Base-by-base conservation (phyloP, 2,113 vertebrate species). In the Actenoides hombroni region DNA sequence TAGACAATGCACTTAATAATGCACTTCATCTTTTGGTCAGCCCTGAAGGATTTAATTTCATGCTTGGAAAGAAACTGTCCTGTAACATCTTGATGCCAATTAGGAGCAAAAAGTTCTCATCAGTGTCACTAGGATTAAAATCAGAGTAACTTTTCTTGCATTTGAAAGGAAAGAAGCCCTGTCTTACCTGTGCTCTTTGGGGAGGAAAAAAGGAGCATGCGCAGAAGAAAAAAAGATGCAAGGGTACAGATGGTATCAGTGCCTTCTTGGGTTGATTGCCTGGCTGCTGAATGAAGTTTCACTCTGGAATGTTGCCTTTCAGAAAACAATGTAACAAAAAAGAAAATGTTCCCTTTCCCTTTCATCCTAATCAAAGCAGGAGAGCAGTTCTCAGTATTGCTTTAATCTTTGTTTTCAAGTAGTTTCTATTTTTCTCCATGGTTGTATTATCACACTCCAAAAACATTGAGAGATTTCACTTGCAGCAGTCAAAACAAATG, bases 281-380 rank as follows among this genome's bases (percentile, higher is more conserved):
- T 1, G 40, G 59, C 71, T 89, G 51, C 33, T 9, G 59, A 51
- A 73, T 26, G 67, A 26, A 65, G 46, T 40, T 73, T 49, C 70
- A 16, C 49, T 70, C 59, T 61, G 75, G 49, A 83, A 57, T 48
- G 64, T 7, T 73, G 35, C 40, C 44, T 61, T 93, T 95, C 63
- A 90, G 83, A 65, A 49, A 90, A 70, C 44, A 69, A 19, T 3
- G 49, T 40, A 67, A 63, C 44, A 73, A 64, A 40, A 61, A 16
- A 60, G 53, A 75, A 16, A 65, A 61, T 3, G 2, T n/a, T 84
- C 25, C 51, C 14, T 65, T 87, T 91, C 35, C 63, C 94, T 95
- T 92, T 93, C 79, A 92, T 86, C 83, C 28, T 31, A 65, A 93
- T 86, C 71, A 92, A 93, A 95, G 90, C 73, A 86, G 83, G 54